Evolutionary conservation across 2,797 vertebrate species (phyloP).

Genomic region (Diglossa cyanea): DNA sequence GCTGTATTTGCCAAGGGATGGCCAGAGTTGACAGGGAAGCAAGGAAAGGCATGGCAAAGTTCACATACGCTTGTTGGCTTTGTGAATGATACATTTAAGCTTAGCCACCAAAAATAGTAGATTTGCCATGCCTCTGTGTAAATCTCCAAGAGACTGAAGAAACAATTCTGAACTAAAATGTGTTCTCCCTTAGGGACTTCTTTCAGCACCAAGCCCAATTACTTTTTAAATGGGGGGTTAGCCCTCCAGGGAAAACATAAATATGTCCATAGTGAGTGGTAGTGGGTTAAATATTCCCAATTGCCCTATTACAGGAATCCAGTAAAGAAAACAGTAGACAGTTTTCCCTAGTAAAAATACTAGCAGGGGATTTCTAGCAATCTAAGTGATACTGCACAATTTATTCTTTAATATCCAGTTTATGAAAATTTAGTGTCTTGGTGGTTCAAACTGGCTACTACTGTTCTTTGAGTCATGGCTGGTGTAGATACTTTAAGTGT

Average conservation of each 20-base stretch:
- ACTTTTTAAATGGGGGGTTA: neutral
- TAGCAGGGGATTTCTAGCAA: neutral
- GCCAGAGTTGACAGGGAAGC: neutral
- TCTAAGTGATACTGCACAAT: neutral
- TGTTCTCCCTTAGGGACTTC: neutral
- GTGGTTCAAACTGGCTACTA: neutral
- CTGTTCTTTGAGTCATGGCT: neutral
- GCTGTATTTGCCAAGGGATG: neutral
- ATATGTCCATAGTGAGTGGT: neutral
- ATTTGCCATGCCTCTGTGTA: neutral
- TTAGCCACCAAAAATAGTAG: neutral
- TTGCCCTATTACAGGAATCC: neutral
- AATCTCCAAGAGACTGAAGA: neutral
- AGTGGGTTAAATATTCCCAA: neutral
- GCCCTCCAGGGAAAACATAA: neutral
- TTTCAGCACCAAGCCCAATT: neutral
- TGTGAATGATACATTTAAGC: neutral
- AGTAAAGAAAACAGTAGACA: neutral
- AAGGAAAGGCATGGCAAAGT: neutral
- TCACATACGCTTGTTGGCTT: accelerated
- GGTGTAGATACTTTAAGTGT: neutral
- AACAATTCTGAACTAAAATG: neutral
- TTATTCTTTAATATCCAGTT: neutral
- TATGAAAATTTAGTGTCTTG: neutral
- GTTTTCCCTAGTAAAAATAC: neutral